A percentile compares a stretch with the other conserved stretches of the same genome.
These are phyloP conservation scores for Aythya baeri DNA, from an alignment of 2,113 vertebrate species.

Conservation along the genomic window DNA sequence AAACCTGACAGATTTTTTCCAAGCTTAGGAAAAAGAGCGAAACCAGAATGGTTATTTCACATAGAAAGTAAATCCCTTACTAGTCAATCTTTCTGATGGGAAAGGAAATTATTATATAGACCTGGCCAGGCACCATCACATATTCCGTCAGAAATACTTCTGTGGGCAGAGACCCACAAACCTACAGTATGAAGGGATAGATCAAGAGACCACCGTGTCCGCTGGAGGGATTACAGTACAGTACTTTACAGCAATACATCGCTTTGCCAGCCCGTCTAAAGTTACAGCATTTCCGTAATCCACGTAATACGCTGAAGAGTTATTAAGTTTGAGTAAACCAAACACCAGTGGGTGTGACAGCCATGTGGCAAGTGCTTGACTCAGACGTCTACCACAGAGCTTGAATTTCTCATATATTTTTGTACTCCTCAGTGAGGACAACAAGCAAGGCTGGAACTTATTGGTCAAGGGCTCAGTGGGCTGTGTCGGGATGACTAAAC, in stretches of 20 bases:
- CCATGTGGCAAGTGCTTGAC: slow-evolving; percentile 43
- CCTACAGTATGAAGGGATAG: neutral
- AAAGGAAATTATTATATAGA: slow-evolving; percentile 27
- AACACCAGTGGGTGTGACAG: slow-evolving; percentile 56
- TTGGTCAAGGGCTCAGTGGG: slow-evolving; percentile 1
- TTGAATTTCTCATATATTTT: slow-evolving; percentile 45
- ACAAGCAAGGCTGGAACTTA: slow-evolving; percentile 28
- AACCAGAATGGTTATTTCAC: neutral
- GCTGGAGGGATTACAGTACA: neutral
- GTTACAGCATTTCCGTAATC: slow-evolving; percentile 1
- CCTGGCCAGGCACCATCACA: neutral
- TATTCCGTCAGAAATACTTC: neutral
- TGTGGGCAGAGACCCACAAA: slow-evolving; percentile 5
- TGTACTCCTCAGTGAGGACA: neutral
- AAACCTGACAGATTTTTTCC: neutral
- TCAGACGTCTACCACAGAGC: slow-evolving; percentile 48
- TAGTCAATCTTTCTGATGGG: neutral
- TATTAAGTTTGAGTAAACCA: slow-evolving; percentile 32
- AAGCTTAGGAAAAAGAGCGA: neutral
- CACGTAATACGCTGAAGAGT: neutral
- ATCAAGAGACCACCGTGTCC: neutral
- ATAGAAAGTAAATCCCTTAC: neutral
- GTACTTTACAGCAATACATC: neutral
- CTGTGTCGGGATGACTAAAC: slow-evolving; percentile 46
- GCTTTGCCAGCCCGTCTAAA: neutral